Percentiles rank a stretch among this genome's conserved stretches.
Conservation (phyloP, 2,888 invertebrate genomes). For the Aradus depressus region DNA sequence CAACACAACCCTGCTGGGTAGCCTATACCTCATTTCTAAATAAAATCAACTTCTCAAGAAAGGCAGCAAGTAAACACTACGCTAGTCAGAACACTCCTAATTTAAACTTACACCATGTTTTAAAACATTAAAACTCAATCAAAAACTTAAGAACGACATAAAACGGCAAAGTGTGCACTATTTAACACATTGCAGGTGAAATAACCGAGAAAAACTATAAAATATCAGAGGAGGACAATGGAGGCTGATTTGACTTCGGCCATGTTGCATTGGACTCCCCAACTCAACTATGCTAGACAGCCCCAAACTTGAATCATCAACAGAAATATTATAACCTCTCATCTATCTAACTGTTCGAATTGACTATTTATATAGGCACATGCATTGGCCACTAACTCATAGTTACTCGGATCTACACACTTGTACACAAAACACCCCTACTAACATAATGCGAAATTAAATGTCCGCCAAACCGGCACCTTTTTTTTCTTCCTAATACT, state of each 20-base stretch:
- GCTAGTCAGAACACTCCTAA: slow-evolving; percentile 37
- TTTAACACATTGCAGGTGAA: not conserved
- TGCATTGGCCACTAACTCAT: too few relatives aligned
- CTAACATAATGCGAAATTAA: slow-evolving; percentile 29
- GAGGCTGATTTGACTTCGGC: slow-evolving; percentile 39
- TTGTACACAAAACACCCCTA: not conserved
- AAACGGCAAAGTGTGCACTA: not conserved
- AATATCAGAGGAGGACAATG: slow-evolving; percentile 29
- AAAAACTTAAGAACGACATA: not conserved
- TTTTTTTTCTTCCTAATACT: slow-evolving; percentile 22
- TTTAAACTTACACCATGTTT: slow-evolving; percentile 1
- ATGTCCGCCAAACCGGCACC: slow-evolving; percentile 27
- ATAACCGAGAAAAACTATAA: not conserved
- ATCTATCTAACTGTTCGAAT: not conserved
- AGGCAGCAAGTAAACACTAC: slow-evolving; percentile 44
- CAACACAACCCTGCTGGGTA: slow-evolving; percentile 29
- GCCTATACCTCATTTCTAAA: slow-evolving; percentile 35
- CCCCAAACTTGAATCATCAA: slow-evolving; percentile 14
- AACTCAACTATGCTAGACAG: slow-evolving; percentile 22
- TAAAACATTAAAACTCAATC: not conserved
- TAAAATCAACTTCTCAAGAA: slow-evolving; percentile 38
- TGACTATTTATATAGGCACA: not conserved
- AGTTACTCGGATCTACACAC: too few relatives aligned
- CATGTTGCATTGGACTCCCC: slow-evolving; percentile 36
- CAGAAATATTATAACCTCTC: not conserved